Conservation (phyloP, 2,797 vertebrate species). For the Catostomus latipinnis region DNA sequence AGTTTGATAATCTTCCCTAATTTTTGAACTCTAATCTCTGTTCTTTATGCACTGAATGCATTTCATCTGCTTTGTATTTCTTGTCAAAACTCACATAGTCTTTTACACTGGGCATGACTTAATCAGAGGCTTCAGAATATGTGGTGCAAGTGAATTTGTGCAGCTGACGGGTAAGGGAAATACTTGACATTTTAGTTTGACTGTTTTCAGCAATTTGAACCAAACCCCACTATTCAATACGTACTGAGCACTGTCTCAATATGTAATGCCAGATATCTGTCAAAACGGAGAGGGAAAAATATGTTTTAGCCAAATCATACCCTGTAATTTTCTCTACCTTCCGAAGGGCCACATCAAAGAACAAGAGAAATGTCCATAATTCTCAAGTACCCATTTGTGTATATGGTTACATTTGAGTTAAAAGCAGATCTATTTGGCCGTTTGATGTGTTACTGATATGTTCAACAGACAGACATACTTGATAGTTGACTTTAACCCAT, state of each 20-base stretch:
- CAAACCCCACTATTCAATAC: constrained; percentile 65
- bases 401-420: constrained; percentile 72
- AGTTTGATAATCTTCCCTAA: background rate
- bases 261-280: constrained; percentile 74
- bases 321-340: constrained; percentile 82
- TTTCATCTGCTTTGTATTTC: background rate
- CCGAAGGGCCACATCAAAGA: constrained; percentile 74
- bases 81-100: background rate
- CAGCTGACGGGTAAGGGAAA: constrained; percentile 58
- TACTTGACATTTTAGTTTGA: constrained; percentile 60
- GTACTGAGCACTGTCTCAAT: constrained; percentile 53
- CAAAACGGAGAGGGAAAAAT: constrained; percentile 71
- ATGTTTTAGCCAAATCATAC: constrained; percentile 66
- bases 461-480: constrained; percentile 61
- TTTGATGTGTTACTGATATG: constrained; percentile 68
- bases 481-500: constrained; percentile 68
- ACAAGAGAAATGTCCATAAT: constrained; percentile 72
- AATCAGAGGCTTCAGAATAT: constrained; percentile 52
- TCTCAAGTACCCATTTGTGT: constrained; percentile 69
- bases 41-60: background rate
- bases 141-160: constrained; percentile 55
- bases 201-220: constrained; percentile 57
- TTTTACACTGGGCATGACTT: constrained; percentile 50
- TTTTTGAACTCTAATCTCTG: background rate
- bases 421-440: constrained; percentile 63